Percentiles rank a stretch among this genome's conserved stretches.
phyloP scores from a whole-genome alignment of 2,797 vertebrate genomes.

The Sorex maritimensis region DNA sequence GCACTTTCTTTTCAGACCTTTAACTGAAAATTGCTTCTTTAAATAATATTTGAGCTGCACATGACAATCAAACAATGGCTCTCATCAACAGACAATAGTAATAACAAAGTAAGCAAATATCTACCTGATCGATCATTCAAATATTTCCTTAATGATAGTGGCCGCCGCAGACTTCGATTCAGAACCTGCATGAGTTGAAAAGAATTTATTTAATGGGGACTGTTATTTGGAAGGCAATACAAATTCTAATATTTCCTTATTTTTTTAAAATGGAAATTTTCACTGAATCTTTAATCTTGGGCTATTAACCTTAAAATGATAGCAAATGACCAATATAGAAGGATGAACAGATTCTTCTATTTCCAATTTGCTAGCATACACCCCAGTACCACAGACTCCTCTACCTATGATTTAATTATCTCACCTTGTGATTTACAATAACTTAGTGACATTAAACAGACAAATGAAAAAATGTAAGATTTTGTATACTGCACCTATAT shows the following conservation, averaged over 20 bases:
- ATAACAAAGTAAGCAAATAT: slow-evolving; percentile 37
- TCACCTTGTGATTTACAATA: slow-evolving; percentile 54
- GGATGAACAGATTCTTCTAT: slow-evolving; percentile 60
- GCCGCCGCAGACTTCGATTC: neutral
- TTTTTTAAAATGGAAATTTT: slow-evolving; percentile 30
- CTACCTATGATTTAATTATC: slow-evolving; percentile 8
- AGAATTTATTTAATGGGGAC: neutral
- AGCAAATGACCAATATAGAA: slow-evolving; percentile 55
- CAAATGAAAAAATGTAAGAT: slow-evolving; percentile 39
- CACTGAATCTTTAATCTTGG: slow-evolving; percentile 57
- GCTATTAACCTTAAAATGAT: slow-evolving; percentile 58
- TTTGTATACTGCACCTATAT: neutral
- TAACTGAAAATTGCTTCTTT: neutral
- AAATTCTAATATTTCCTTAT: slow-evolving; percentile 7
- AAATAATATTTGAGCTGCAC: neutral
- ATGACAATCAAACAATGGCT: neutral
- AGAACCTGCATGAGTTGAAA: neutral
- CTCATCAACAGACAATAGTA: neutral
- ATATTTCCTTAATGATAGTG: neutral
- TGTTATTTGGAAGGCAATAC: slow-evolving; percentile 10
- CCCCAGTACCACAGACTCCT: neutral
- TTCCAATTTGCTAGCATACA: neutral
- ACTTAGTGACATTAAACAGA: slow-evolving; percentile 71
- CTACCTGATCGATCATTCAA: neutral
- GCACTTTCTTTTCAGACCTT: neutral